Conservation (phyloP, 2,797 vertebrate species). For the Stomatorhinus walkeri region DNA sequence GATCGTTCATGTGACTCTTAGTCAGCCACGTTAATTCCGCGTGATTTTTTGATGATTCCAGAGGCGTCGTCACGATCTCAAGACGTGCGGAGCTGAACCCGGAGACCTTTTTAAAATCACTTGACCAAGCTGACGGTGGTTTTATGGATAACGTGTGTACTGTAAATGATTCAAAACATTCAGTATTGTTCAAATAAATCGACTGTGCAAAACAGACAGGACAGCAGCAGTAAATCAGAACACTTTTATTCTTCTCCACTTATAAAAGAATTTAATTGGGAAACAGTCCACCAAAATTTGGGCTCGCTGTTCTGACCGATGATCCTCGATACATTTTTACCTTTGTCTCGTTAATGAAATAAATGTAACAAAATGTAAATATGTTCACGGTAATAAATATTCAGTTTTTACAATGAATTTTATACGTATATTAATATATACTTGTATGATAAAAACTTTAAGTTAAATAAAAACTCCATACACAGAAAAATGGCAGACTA, state of each 20-base stretch:
- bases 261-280: conserved; percentile 66
- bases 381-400: conserved; percentile 97
- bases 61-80: background rate
- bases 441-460: conserved; percentile 73
- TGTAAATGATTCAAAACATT: background rate
- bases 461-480: conserved; percentile 71
- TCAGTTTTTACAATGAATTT: conserved; percentile 75
- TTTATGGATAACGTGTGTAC: background rate
- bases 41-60: background rate
- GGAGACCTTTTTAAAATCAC: background rate
- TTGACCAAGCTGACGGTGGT: background rate
- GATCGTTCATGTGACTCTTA: background rate
- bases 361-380: conserved; percentile 74
- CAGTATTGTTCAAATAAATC: background rate
- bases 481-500: conserved; percentile 68
- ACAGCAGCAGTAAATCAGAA: conserved; percentile 60
- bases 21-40: background rate
- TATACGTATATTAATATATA: conserved; percentile 59
- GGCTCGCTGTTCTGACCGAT: conserved; percentile 55
- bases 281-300: conserved; percentile 63
- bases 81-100: background rate
- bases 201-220: background rate
- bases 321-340: conserved; percentile 59
- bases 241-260: conserved; percentile 49
- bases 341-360: conserved; percentile 60